These are phyloP conservation scores for Antedon mediterranea DNA, from an alignment of 53 echinoderm and acorn worm species.

Conservation along the genomic window DNA sequence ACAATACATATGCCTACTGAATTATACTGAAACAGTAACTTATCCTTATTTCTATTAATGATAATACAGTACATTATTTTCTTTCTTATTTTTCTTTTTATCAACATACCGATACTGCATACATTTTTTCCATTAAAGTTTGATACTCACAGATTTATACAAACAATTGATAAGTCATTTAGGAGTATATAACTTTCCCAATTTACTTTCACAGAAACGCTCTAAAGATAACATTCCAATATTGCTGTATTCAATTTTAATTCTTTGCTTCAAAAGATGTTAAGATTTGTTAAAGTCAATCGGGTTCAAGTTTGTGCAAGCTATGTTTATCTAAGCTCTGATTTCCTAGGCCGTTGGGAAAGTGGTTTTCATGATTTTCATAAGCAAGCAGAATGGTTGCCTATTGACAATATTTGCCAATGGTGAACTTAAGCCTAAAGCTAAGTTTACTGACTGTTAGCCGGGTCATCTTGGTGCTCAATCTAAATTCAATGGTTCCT, in stretches of 20 bases:
- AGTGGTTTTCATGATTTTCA: background rate
- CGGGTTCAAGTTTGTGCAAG: background rate
- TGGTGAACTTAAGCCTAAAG: background rate
- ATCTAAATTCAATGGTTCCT: background rate
- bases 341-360: background rate
- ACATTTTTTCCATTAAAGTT: no score
- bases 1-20: no score
- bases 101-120: no score
- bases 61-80: no score
- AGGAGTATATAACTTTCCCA: no score
- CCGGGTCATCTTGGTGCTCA: background rate
- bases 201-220: no score
- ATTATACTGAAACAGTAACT: no score
- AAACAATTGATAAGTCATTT: no score
- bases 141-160: no score
- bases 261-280: background rate
- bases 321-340: background rate
- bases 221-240: background rate
- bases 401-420: background rate
- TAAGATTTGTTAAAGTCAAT: background rate
- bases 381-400: background rate
- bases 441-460: background rate
- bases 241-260: background rate
- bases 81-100: no score
- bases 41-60: no score